Conservation (phyloP, 2,113 vertebrate species). For the Sturnus vulgaris region DNA sequence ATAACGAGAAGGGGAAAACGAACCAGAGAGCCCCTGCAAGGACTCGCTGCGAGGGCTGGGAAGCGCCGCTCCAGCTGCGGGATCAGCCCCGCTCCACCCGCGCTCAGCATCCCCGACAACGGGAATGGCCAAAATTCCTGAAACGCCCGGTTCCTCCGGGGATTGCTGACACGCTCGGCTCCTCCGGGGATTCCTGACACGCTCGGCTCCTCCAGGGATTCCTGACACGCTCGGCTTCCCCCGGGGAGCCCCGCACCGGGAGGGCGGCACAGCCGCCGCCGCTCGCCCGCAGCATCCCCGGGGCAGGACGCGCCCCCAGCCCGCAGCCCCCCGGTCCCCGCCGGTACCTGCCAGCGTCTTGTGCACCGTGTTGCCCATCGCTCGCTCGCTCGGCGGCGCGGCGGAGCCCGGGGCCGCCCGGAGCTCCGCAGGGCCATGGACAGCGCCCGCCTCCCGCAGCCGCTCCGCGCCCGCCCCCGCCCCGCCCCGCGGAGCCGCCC, state of each 20-base stretch:
- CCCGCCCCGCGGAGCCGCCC: not conserved
- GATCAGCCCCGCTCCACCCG: not conserved
- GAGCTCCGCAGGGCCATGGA: slow-evolving; percentile 18
- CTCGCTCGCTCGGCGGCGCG: slow-evolving; percentile 2
- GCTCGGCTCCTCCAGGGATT: not conserved
- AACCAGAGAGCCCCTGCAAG: not conserved
- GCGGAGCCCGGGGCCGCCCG: not conserved
- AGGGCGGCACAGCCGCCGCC: not conserved
- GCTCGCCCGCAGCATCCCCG: not conserved
- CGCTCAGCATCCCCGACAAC: not conserved
- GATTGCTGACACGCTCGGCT: no score
- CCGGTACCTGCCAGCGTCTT: slow-evolving; percentile 63
- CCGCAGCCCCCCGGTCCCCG: not conserved
- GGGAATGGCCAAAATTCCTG: not conserved
- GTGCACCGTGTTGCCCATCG: slow-evolving; percentile 68
- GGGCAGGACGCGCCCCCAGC: not conserved
- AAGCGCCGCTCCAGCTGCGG: not conserved
- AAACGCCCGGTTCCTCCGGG: not conserved
- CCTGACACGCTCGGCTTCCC: not conserved
- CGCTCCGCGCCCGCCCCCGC: not conserved
- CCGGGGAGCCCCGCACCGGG: not conserved
- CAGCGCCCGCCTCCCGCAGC: not conserved
- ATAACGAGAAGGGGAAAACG: fast-evolving
- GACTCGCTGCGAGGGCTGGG: not conserved
- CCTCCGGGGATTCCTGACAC: not conserved